Percentiles rank a stretch among this genome's conserved stretches.
These are phyloP conservation scores for Drosophila insularis DNA, from an alignment of 1,140 invertebrate genomes.

Conservation along the genomic window DNA sequence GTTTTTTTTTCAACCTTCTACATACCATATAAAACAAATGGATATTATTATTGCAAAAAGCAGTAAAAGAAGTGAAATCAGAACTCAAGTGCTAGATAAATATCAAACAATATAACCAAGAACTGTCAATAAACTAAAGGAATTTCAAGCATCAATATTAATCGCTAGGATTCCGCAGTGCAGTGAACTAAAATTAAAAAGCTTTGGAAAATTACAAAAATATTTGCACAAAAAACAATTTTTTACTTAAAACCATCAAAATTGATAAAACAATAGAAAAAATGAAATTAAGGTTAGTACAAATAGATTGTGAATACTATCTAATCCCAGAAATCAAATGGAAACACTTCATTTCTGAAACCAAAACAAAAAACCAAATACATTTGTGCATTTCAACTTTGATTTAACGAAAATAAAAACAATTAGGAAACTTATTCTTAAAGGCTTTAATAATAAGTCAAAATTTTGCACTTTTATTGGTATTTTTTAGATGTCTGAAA, in stretches of 20 bases:
- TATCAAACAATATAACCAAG: conserved; percentile 37
- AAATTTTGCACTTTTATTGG: no score
- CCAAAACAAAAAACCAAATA: neutral
- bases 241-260: conserved; percentile 12
- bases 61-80: conserved; percentile 18
- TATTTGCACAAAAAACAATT: conserved; percentile 27
- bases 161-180: conserved; percentile 38
- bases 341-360: neutral
- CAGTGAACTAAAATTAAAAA: conserved; percentile 21
- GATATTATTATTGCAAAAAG: conserved; percentile 49
- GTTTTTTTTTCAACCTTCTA: neutral
- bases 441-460: no score
- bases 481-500: no score
- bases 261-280: conserved; percentile 65
- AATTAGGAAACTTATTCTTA: neutral
- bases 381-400: no score
- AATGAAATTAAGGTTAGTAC: conserved; percentile 66
- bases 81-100: conserved; percentile 67
- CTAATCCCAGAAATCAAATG: neutral
- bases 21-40: conserved; percentile 35
- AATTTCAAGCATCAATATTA: conserved; percentile 47
- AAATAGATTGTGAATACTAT: neutral
- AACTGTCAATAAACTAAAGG: conserved; percentile 52
- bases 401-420: no score
- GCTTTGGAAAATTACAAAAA: conserved; percentile 9